Base-by-base conservation (phyloP, 1,140 invertebrate species). In the Caenorhabditis inopinata region DNA sequence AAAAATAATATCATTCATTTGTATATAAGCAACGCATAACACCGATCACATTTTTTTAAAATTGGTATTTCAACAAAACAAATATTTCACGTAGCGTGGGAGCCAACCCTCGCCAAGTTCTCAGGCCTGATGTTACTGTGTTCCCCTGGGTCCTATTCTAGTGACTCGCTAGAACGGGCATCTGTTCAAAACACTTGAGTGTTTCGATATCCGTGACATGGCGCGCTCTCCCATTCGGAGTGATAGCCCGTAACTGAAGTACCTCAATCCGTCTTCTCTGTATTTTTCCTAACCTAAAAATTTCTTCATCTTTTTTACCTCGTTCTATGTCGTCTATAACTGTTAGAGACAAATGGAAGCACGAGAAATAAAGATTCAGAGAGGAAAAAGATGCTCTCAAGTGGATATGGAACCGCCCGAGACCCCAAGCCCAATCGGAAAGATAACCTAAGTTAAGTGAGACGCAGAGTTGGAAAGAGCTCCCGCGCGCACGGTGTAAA, bases 331-430 rank as follows among this genome's bases (percentile, higher is more conserved):
- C n/a, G n/a, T n/a, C n/a, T n/a, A n/a, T n/a, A n/a, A n/a, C n/a
- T n/a, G n/a, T n/a, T n/a, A n/a, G n/a, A n/a, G n/a, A 51, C 21
- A 4, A 16, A 32, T 32, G 35, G 27, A 32, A 3, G 53, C 3
- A 16, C 29, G 53, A 51, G 23, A 32, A 58, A 32, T n/a, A 38
- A 25, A 68, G 21, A 1, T 18, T 29, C 6, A 68, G 32, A 68
- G n/a, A 21, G 32, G 23, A 21, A 35, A 68, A 38, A 68, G 58
- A 68, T 68, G 58, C 29, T 68, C 58, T 68, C 58, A 68, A 68
- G 58, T 68, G 58, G 58, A 68, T 68, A 68, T 68, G 58, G 58
- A 68, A 68, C 58, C 58, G 58, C 58, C 58, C 58, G 58, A 53
- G 58, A 68, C 58, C 32, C 58, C 11, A 32, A 32, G 51, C 51